These are phyloP conservation scores for Dallia pectoralis DNA, from an alignment of 2,797 vertebrate species.

Conservation along the genomic window DNA sequence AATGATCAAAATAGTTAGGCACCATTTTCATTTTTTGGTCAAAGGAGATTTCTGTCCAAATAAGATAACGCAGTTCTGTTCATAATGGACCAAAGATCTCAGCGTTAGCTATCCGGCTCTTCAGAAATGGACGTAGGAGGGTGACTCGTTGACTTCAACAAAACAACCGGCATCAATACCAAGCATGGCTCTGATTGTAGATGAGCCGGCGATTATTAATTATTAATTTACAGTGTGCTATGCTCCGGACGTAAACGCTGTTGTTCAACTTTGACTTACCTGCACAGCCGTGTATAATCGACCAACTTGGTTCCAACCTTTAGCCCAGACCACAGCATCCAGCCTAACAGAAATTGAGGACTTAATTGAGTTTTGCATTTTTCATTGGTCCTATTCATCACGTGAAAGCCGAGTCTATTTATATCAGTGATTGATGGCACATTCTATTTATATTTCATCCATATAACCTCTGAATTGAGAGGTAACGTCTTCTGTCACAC, in stretches of 20 bases:
- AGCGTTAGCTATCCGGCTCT: neutral
- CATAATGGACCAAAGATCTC: neutral
- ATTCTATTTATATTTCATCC: conserved; percentile 55
- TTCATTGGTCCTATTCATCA: conserved; percentile 57
- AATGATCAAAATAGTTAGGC: neutral
- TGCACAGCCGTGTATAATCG: neutral
- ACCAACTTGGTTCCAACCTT: neutral
- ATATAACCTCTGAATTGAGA: conserved; percentile 48
- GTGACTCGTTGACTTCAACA: neutral
- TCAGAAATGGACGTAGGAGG: neutral
- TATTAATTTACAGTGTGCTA: neutral
- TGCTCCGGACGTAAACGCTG: neutral
- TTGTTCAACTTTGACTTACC: neutral
- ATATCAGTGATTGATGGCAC: conserved; percentile 43
- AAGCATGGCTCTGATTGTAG: neutral
- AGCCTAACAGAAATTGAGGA: conserved; percentile 22
- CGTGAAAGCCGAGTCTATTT: conserved; percentile 39
- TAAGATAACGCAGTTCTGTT: neutral
- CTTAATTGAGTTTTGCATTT: conserved; percentile 53
- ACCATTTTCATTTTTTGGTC: neutral
- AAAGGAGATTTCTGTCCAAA: neutral
- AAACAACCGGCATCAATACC: neutral
- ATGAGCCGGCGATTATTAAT: neutral
- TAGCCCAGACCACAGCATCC: conserved; percentile 10
- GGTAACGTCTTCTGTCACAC: conserved; percentile 15